phyloP scores from a whole-genome alignment of 1,140 invertebrate species.

The Zaprionus tsacasi region DNA sequence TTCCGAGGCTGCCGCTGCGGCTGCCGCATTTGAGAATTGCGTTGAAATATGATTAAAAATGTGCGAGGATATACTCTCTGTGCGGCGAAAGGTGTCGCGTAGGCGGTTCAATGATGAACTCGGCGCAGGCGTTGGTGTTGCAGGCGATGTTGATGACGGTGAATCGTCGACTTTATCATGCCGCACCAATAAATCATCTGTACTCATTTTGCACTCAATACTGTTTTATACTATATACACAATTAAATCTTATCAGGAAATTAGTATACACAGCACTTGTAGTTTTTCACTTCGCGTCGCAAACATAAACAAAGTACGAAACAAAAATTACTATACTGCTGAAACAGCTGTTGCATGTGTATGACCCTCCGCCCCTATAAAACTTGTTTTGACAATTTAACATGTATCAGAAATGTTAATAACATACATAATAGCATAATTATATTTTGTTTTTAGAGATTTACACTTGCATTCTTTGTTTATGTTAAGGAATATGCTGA shows the following conservation, averaged over 20 bases:
- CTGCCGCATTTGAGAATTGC: conserved; percentile 75
- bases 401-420: conserved; percentile 20
- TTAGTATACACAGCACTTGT: conserved; percentile 10
- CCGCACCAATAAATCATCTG: conserved; percentile 73
- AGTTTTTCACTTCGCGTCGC: conserved; percentile 30
- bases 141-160: conserved; percentile 39
- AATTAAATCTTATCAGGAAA: conserved; percentile 4
- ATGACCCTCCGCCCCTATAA: conserved; percentile 3
- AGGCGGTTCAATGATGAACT: conserved; percentile 72
- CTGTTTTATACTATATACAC: conserved; percentile 4
- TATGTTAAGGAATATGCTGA: background rate
- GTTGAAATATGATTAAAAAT: conserved; percentile 73
- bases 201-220: conserved; percentile 59
- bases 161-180: conserved; percentile 73
- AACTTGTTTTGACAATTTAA: conserved; percentile 13
- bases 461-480: background rate
- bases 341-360: conserved; percentile 69
- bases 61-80: conserved; percentile 75
- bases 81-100: conserved; percentile 78
- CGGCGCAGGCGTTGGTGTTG: conserved; percentile 55
- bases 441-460: background rate
- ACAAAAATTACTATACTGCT: conserved; percentile 31
- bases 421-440: conserved; percentile 1
- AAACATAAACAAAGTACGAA: conserved; percentile 60
- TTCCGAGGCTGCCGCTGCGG: conserved; percentile 68